Evolutionary conservation across 2,797 vertebrate genomes (phyloP), one percentile per base, ranked within the genome.

Genomic region (Catamblyrhynchus diadema): DNA sequence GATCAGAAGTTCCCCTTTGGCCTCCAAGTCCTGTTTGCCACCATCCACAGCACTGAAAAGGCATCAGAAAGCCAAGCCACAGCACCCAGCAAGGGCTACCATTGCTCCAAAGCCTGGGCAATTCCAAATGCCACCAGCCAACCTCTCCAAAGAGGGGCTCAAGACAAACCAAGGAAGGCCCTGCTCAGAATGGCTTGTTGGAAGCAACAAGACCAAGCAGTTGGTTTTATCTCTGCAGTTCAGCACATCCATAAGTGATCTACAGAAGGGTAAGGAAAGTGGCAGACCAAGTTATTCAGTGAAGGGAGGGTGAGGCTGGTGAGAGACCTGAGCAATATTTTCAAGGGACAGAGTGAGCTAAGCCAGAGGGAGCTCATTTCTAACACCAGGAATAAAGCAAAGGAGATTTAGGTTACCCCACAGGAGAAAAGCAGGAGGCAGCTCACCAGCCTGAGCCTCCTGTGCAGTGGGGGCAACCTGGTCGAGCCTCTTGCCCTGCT

Each of bases 41-140:
- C 44, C 19, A 33, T 7, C 42, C 16, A 22, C 0, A 0, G 60
- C 45, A 57, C 0, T 6, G 16, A 41, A 53, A 72, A 56, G 9
- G 42, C 51, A 14, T 4, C 0, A 0, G 35, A 57, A 77, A 69
- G 48, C 10, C 64, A 80, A 75, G 10, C 24, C 42, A 74, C 60
- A 85, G 72, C 51, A 73, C 24, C 32, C 8, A 1, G 32, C 56
- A 28, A 84, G 48, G 57, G 24, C 16, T 37, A 28, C 25, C 67
- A 72, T 6, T 3, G 1, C 23, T 51, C 56, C 19, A 79, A 12
- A 56, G 44, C 25, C 65, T 30, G 11, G 14, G 33, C 8, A 39
- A 32, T 25, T 35, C 62, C 44, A 74, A 61, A 44, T 24, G 23
- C 41, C 47, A 45, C 33, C 54, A 77, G 32, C 25, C 21, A 59